These are phyloP conservation scores for Galeruca laticollis DNA, from an alignment of 2,888 invertebrate genomes.

Conservation along the genomic window DNA sequence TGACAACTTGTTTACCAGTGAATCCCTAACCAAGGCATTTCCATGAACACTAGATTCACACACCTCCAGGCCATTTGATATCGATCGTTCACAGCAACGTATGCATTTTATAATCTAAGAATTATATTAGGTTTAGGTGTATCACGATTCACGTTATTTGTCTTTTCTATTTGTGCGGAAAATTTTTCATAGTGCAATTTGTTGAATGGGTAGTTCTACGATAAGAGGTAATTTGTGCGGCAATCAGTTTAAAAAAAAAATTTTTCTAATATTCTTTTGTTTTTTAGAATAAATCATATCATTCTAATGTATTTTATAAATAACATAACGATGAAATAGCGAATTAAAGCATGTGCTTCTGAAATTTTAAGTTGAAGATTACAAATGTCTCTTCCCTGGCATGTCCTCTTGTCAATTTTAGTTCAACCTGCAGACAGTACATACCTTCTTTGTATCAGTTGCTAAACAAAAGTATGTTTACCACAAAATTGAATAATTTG, in stretches of 20 bases:
- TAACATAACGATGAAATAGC: slow-evolving; percentile 9
- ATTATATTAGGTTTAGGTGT: too few relatives aligned
- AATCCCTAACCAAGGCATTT: too few relatives aligned
- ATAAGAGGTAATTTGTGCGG: slow-evolving; percentile 14
- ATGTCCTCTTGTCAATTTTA: neutral
- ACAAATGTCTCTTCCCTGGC: slow-evolving; percentile 12
- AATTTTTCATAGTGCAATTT: too few relatives aligned
- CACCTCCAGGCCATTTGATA: too few relatives aligned
- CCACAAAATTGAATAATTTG: neutral
- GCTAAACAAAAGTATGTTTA: slow-evolving; percentile 7
- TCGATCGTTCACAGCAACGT: too few relatives aligned
- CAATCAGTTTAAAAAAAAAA: slow-evolving; percentile 12
- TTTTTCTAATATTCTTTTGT: slow-evolving; percentile 8
- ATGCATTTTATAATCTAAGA: too few relatives aligned
- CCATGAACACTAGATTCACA: too few relatives aligned
- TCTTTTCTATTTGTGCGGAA: too few relatives aligned
- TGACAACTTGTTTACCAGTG: too few relatives aligned
- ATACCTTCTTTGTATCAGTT: neutral
- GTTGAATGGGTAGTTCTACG: slow-evolving; percentile 3
- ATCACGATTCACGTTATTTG: too few relatives aligned
- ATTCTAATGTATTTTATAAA: slow-evolving; percentile 6
- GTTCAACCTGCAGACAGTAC: neutral
- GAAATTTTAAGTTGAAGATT: slow-evolving; percentile 1
- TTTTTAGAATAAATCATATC: slow-evolving; percentile 11
- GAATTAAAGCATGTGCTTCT: slow-evolving; percentile 8